Percentiles rank a stretch among this genome's conserved stretches.
Evolutionary conservation across 2,888 invertebrate genomes (phyloP).

Genomic region (Pachydiplax longipennis): DNA sequence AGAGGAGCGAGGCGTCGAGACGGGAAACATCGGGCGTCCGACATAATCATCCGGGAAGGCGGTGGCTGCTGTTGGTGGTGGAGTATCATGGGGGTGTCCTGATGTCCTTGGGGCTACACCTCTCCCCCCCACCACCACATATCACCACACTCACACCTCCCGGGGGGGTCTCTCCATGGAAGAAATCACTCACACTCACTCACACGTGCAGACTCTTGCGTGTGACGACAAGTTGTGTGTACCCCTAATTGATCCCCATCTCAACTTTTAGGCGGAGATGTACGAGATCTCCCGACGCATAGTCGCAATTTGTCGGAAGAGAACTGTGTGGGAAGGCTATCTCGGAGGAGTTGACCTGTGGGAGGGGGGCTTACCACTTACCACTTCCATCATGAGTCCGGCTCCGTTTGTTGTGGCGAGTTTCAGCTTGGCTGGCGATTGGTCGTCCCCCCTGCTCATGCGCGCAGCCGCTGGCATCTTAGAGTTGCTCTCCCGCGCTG

Average conservation of each 20-base stretch:
- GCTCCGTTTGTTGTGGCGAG: conserved; percentile 46
- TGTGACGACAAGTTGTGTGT: not conserved
- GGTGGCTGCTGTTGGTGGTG: conserved; percentile 7
- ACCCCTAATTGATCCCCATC: not conserved
- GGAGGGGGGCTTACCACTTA: conserved; percentile 15
- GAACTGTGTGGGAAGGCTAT: not conserved
- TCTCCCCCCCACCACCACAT: not conserved
- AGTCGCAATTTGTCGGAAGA: conserved; percentile 29
- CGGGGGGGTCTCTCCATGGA: not conserved
- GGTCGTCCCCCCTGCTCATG: conserved; percentile 35
- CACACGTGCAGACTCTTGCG: not conserved
- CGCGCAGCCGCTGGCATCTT: conserved; percentile 33
- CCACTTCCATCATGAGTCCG: conserved; percentile 47
- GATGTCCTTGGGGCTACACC: not conserved
- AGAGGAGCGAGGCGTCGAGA: conserved; percentile 30
- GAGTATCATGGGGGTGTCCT: not conserved
- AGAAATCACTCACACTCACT: not conserved
- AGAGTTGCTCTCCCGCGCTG: conserved; percentile 19
- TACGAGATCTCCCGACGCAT: not conserved
- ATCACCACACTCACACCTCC: not conserved
- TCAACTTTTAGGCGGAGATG: not conserved
- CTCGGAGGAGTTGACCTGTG: conserved; percentile 23
- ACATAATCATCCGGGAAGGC: conserved; percentile 33
- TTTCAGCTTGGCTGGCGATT: conserved; percentile 41
- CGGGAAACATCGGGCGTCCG: conserved; percentile 27